Percentiles rank a stretch among this genome's conserved stretches.
These are phyloP conservation scores for Scaptomyza cyrtandrae DNA, from an alignment of 2,888 invertebrate genomes.

Conservation along the genomic window DNA sequence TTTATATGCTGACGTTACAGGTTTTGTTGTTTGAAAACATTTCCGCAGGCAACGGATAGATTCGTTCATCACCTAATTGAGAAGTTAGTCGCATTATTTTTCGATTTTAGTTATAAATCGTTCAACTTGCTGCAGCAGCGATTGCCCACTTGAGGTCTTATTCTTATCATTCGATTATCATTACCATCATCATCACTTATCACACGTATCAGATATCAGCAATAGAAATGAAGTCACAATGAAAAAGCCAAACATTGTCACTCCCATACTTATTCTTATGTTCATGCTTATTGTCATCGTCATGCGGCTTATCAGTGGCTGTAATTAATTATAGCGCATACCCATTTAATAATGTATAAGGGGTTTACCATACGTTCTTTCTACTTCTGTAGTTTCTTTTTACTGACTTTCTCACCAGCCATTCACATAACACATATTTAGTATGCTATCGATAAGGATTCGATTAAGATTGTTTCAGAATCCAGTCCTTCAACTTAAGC, in stretches of 20 bases:
- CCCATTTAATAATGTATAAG: too few species aligned
- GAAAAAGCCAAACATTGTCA: constrained; percentile 1
- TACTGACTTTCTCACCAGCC: too few species aligned
- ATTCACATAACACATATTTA: too few species aligned
- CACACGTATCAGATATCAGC: constrained; percentile 46
- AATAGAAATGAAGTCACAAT: constrained; percentile 49
- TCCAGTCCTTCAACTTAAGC: not conserved
- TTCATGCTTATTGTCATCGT: not conserved
- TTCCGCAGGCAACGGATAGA: constrained; percentile 36
- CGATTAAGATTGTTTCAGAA: not conserved
- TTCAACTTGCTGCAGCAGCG: constrained; percentile 44
- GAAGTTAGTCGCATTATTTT: constrained; percentile 32
- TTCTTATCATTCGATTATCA: constrained; percentile 37
- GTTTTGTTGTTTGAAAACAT: constrained; percentile 12
- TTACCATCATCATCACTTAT: constrained; percentile 29
- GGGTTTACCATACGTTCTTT: too few species aligned
- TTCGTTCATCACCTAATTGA: constrained; percentile 64
- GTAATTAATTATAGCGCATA: constrained; percentile 36
- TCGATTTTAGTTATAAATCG: constrained; percentile 53
- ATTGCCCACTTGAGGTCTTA: constrained; percentile 69
- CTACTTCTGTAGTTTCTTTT: too few species aligned
- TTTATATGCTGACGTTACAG: constrained; percentile 12
- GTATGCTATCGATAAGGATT: not conserved
- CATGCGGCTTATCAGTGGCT: constrained; percentile 29
- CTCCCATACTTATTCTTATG: not conserved